phyloP scores from a whole-genome alignment of 2,797 vertebrate species.

The Bradypodion pumilum region DNA sequence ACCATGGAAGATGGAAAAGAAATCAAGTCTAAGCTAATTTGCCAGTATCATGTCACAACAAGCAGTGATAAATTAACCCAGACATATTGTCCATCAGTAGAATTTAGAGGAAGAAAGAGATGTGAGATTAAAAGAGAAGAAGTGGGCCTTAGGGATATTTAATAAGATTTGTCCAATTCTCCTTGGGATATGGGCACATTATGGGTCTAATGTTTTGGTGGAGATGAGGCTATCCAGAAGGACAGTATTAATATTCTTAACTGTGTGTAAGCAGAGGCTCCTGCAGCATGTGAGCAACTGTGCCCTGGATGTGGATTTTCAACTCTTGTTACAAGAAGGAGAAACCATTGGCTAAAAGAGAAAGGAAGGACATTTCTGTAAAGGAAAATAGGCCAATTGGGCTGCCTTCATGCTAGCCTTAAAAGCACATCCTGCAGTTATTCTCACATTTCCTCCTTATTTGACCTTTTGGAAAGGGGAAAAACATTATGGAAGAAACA shows the following conservation, averaged over 20 bases:
- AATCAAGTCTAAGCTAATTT: not conserved
- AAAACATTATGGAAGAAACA: not conserved
- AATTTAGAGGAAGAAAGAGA: slow-evolving; percentile 1
- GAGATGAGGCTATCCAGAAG: not conserved
- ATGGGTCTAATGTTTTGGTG: not conserved
- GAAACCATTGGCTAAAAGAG: not conserved
- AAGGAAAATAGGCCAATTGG: not conserved
- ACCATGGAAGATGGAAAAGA: slow-evolving; percentile 6
- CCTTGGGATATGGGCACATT: not conserved
- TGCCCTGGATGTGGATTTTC: not conserved
- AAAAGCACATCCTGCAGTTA: not conserved
- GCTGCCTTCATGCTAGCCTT: not conserved
- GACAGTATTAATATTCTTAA: not conserved
- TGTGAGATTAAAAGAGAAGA: not conserved
- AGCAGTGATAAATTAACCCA: fast-evolving
- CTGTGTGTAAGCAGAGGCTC: not conserved
- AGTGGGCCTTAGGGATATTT: not conserved
- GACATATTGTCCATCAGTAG: slow-evolving; percentile 12
- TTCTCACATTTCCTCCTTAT: not conserved
- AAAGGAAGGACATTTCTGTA: not conserved
- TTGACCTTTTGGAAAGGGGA: not conserved
- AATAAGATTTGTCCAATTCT: not conserved
- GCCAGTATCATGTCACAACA: not conserved
- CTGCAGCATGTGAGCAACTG: not conserved
- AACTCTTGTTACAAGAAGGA: not conserved